Evolutionary conservation across 1,140 invertebrate species (phyloP).

Genomic region (Ladona fulva): DNA sequence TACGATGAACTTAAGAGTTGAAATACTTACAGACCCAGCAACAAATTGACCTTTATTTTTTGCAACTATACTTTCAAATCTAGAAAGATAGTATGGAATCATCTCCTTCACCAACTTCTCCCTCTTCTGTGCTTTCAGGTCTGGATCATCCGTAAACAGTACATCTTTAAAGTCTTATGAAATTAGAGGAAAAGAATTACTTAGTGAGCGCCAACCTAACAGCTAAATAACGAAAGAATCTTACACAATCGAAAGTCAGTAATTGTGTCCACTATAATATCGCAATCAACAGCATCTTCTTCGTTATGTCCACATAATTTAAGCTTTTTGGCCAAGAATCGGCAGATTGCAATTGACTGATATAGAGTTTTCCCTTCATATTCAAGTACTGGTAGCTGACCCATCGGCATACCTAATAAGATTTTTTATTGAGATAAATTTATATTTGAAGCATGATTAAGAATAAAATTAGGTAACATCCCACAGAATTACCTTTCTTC

Average conservation of each 20-base stretch:
- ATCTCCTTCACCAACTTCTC: background rate
- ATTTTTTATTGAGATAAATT: background rate
- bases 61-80: constrained; percentile 39
- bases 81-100: constrained; percentile 46
- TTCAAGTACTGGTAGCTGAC: constrained; percentile 31
- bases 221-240: background rate
- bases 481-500: constrained; percentile 32
- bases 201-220: too few species aligned
- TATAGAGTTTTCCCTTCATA: constrained; percentile 31
- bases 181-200: background rate
- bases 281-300: constrained; percentile 25
- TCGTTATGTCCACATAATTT: constrained; percentile 28
- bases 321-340: constrained; percentile 32
- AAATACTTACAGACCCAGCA: constrained; percentile 35
- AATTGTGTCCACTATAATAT: constrained; percentile 29
- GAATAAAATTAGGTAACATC: constrained; percentile 10
- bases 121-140: constrained; percentile 16
- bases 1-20: too few species aligned
- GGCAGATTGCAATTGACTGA: constrained; percentile 31
- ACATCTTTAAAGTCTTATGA: background rate
- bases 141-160: background rate
- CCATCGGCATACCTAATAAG: constrained; percentile 30
- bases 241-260: constrained; percentile 30
- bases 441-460: constrained; percentile 1
- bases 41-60: constrained; percentile 41